Percentiles rank a stretch among this genome's conserved stretches.
Conservation (phyloP, 1,140 invertebrate species). For the Philaenus spumarius region DNA sequence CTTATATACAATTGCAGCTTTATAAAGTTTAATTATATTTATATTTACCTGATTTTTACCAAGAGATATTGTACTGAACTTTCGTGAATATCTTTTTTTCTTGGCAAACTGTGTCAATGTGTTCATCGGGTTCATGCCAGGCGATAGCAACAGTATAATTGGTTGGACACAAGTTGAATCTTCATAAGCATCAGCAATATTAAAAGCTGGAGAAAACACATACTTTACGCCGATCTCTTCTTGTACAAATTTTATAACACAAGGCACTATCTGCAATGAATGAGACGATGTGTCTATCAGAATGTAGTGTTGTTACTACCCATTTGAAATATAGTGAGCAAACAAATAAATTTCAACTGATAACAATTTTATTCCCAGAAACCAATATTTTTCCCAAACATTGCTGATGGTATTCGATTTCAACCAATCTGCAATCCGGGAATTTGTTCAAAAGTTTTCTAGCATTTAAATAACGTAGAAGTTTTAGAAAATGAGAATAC, state of each 20-base stretch:
- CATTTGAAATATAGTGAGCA: too few species aligned
- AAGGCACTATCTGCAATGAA: conserved; percentile 26
- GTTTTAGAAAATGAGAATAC: too few species aligned
- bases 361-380: too few species aligned
- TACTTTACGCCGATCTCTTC: conserved; percentile 70
- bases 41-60: conserved; percentile 68
- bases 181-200: conserved; percentile 72
- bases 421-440: too few species aligned
- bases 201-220: conserved; percentile 78
- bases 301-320: too few species aligned
- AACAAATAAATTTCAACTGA: too few species aligned
- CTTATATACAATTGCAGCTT: not conserved
- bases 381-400: too few species aligned
- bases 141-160: conserved; percentile 83
- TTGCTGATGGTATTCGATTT: too few species aligned
- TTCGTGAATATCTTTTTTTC: conserved; percentile 62
- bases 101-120: conserved; percentile 71
- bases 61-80: conserved; percentile 80
- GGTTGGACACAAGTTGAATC: conserved; percentile 78
- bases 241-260: conserved; percentile 57
- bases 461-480: too few species aligned
- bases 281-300: too few species aligned
- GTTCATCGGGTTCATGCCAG: conserved; percentile 87
- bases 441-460: too few species aligned
- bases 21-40: not conserved